Base-by-base conservation (phyloP, 2,888 invertebrate genomes). In the Drosophila paracracens region DNA sequence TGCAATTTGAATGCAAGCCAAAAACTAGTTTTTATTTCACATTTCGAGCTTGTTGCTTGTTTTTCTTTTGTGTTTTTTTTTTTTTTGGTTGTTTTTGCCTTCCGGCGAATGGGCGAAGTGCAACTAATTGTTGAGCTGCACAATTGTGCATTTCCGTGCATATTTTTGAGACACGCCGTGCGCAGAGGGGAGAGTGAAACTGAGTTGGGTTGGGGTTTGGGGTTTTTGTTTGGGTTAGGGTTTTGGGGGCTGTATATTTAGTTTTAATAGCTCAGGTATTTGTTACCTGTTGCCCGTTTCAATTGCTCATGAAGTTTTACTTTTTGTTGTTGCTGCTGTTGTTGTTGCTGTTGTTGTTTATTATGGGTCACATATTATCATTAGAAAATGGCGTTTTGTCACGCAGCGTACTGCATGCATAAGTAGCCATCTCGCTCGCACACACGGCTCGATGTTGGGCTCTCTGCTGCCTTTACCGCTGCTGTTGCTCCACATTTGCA, bases 61-160 rank as follows among this genome's bases (percentile, higher is more conserved):
- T 59, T 63, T 21, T 58, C 40, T 2, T 53, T 33, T 59, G 74
- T 61, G 64, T 46, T 53, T 61, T 72, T 61, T 65, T 63, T 57
- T 53, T n/a, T 48, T 31, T 11, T 56, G 33, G n/a, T 52, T 59
- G 35, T 57, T 57, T 60, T 57, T 63, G 58, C 59, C 73, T 81
- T 89, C 88, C 89, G 79, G 84, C 46, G 65, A 59, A 75, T 68
- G 76, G 81, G 66, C 70, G 66, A 84, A 74, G 60, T 90, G 80
- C 87, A 85, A 83, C 91, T 92, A 91, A 91, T 91, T 91, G 91
- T 77, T 82, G 86, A 89, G 89, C 82, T 91, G 92, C 91, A 91
- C 91, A 91, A 91, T 91, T 91, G 91, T 92, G 92, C 91, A 92
- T 89, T 92, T 91, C 91, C 91, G 90, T 91, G 86, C 90, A 91